These are phyloP conservation scores for Alitta virens DNA, from an alignment of 2,888 invertebrate genomes.

Conservation along the genomic window DNA sequence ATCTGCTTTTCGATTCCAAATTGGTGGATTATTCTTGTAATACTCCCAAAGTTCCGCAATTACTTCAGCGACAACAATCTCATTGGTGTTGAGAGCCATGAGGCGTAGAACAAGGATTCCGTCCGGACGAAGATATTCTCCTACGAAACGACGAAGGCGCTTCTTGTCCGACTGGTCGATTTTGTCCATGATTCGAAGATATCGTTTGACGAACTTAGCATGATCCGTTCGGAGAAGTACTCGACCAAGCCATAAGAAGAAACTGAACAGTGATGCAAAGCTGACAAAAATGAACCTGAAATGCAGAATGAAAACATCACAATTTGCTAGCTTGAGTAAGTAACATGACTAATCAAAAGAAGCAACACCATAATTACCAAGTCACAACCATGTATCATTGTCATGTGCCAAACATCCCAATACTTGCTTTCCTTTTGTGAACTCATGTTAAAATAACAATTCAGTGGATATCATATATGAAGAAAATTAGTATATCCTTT, in stretches of 20 bases:
- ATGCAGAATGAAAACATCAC: too few species aligned
- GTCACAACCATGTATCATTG: too few species aligned
- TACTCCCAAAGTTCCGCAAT: slow-evolving; percentile 15
- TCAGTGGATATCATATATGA: too few species aligned
- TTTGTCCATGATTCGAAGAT: slow-evolving; percentile 15
- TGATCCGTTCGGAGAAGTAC: slow-evolving; percentile 1
- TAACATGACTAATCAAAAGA: too few species aligned
- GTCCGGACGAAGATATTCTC: slow-evolving; percentile 14
- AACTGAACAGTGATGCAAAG: not conserved
- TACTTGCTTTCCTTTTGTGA: too few species aligned
- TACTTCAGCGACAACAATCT: slow-evolving; percentile 11
- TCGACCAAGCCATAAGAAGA: slow-evolving; percentile 12
- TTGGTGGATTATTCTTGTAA: slow-evolving; percentile 9
- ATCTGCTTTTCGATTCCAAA: not conserved
- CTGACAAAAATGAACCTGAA: too few species aligned
- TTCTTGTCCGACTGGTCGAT: slow-evolving; percentile 11
- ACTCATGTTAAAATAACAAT: too few species aligned
- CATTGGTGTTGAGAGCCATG: slow-evolving; percentile 13
- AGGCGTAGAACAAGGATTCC: slow-evolving; percentile 15
- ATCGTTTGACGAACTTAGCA: slow-evolving; percentile 7
- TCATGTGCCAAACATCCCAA: too few species aligned
- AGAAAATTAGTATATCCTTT: too few species aligned
- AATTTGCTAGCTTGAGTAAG: too few species aligned
- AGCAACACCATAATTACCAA: too few species aligned
- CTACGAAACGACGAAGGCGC: slow-evolving; percentile 6